Evolutionary conservation across 2,888 invertebrate genomes (phyloP), one percentile per base, ranked within the genome.

Genomic region (Halocaridina rubra): DNA sequence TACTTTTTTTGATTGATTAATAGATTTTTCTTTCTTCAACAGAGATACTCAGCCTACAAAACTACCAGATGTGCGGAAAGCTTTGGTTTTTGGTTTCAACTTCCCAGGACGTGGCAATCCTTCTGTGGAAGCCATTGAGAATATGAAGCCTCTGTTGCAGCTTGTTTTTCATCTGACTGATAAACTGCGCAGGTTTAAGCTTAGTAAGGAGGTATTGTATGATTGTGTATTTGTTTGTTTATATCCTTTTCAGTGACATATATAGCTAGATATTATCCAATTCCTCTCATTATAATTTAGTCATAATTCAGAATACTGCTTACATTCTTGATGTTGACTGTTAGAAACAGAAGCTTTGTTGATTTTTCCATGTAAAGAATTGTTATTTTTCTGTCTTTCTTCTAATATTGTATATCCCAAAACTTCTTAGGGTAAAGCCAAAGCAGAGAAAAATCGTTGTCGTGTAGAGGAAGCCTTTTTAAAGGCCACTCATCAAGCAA

Each of bases 371-470:
- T 10, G 16, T 53, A 27, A 1, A 67, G 16, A 10, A 3, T 16
- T 71, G 24, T 46, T 1, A 10, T 72, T 27, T 75, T 71, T 79
- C 86, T 89, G n/a, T n/a, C n/a, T n/a, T n/a, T n/a, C n/a, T n/a
- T n/a, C n/a, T n/a, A n/a, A n/a, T n/a, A n/a, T n/a, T n/a, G n/a
- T n/a, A n/a, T n/a, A n/a, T n/a, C n/a, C n/a, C n/a, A n/a, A n/a
- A n/a, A n/a, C n/a, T n/a, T n/a, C 90, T 16, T 90, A 96, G 96
- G 96, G 95, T 30, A 94, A 97, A 91, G 91, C 91, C 59, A 99
- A 98, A 91, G 96, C 99, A 72, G 98, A 99, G 90, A 97, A 97
- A 91, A 98, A 98, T 90, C 95, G 99, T 3, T 94, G 95, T 91
- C 95, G 95, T 89, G 97, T 98, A 4, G 97, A 98, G 89, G 99